A percentile compares a stretch with the other conserved stretches of the same genome.
These are phyloP conservation scores for Tortrix viridana DNA, from an alignment of 2,888 invertebrate genomes.

Conservation along the genomic window DNA sequence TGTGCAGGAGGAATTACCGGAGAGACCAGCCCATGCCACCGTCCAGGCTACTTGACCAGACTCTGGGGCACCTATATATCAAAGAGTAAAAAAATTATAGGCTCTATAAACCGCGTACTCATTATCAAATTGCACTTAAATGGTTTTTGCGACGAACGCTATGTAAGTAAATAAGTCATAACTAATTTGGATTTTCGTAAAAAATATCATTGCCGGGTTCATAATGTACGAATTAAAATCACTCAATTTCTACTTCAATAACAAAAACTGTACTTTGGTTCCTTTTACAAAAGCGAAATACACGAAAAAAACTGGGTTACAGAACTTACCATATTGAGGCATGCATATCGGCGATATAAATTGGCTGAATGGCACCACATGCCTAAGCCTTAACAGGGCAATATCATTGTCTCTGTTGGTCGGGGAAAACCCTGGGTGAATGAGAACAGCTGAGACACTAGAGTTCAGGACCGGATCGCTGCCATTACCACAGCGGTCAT, in stretches of 20 bases:
- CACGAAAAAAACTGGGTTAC: too few relatives aligned
- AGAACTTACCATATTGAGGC: constrained; percentile 75
- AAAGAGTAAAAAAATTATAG: too few relatives aligned
- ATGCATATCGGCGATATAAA: constrained; percentile 84
- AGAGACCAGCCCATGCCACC: constrained; percentile 62
- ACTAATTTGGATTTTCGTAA: too few relatives aligned
- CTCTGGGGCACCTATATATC: constrained; percentile 39
- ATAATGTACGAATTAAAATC: too few relatives aligned
- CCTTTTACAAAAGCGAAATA: too few relatives aligned
- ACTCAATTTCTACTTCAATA: too few relatives aligned
- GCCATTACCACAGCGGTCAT: constrained; percentile 76
- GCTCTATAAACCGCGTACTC: too few relatives aligned
- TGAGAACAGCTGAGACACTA: constrained; percentile 76
- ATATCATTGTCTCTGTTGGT: constrained; percentile 83
- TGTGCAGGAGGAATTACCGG: constrained; percentile 76
- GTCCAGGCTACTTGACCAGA: constrained; percentile 58
- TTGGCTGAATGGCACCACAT: constrained; percentile 76
- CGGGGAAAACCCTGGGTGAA: constrained; percentile 82
- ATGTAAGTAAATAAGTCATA: too few relatives aligned
- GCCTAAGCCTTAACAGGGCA: constrained; percentile 82
- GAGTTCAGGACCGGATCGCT: constrained; percentile 76
- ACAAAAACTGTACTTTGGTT: too few relatives aligned
- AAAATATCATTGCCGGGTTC: too few relatives aligned
- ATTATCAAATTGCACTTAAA: too few relatives aligned
- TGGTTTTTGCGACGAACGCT: too few relatives aligned